Base-by-base conservation (phyloP, 2,797 vertebrate species). In the Martes flavigula region DNA sequence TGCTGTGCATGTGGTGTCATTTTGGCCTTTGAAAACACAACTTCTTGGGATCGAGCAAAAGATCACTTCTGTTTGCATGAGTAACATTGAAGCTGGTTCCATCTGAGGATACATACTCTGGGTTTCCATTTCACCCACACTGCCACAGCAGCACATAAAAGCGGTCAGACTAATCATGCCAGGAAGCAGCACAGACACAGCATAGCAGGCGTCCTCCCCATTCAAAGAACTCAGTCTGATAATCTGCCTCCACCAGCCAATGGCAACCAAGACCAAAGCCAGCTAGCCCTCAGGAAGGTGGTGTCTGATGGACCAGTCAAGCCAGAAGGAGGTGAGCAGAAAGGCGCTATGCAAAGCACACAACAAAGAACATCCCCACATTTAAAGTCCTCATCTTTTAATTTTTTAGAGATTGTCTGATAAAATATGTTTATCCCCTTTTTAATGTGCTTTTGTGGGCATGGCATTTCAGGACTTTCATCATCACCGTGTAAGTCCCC, bases 121-220 rank as follows among this genome's bases (percentile, higher is more conserved):
- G 99, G 99, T 99, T 99, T 99, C 99, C 99, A 99, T 99, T 99
- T 99, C 98, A 99, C 99, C 99, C 99, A 99, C 99, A 99, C 99
- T 98, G 98, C 98, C 99, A 98, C 99, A 99, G 99, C 99, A 99
- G 99, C 99, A 99, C 99, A 99, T 98, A 99, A 99, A 99, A 99
- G 99, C 99, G 98, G 98, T 99, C 99, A 99, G 98, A 98, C 99
- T 99, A 99, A 99, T 99, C 99, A 99, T 99, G 99, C 99, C 98
- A 99, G 99, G 99, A 99, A 99, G 99, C 99, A 99, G 98, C 99
- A 99, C 99, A 99, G 99, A 98, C 99, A 99, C 99, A 99, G 99
- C 99, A 99, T 99, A 99, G 99, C 99, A 98, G 99, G 99, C 98
- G 99, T 99, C 98, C 99, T 99, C 98, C 99, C 99, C 97, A 99